Percentiles rank a stretch among this genome's conserved stretches.
Evolutionary conservation across 2,113 vertebrate species (phyloP).

Genomic region (Campylomormyrus numenius): DNA sequence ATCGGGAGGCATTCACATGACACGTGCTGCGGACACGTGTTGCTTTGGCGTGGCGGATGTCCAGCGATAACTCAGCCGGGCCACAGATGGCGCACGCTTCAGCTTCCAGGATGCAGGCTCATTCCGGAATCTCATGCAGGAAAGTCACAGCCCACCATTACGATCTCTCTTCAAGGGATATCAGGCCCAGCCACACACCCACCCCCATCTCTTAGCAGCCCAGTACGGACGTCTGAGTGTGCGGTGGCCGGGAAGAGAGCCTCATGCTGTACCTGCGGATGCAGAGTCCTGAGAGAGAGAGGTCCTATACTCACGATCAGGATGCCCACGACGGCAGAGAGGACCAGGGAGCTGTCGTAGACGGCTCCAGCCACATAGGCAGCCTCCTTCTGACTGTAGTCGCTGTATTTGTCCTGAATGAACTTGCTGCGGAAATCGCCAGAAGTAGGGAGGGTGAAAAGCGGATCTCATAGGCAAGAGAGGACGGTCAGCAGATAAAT

Average conservation of each 20-base stretch:
- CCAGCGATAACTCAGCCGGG: background rate
- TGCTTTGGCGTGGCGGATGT: background rate
- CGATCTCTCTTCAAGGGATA: background rate
- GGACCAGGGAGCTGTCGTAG: slow-evolving; percentile 65
- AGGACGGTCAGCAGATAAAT: slow-evolving; percentile 22
- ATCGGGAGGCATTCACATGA: background rate
- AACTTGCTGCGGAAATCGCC: slow-evolving; percentile 62
- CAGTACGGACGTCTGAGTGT: background rate
- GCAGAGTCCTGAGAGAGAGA: background rate
- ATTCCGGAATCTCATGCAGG: background rate
- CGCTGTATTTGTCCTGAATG: slow-evolving; percentile 72
- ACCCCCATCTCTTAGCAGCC: background rate
- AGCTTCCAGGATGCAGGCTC: slow-evolving; percentile 4
- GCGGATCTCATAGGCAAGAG: background rate
- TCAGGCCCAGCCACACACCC: background rate
- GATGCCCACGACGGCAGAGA: slow-evolving; percentile 63
- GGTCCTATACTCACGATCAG: slow-evolving; percentile 60
- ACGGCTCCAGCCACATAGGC: slow-evolving; percentile 65
- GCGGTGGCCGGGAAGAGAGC: background rate
- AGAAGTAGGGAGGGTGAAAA: background rate
- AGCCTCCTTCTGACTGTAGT: slow-evolving; percentile 66
- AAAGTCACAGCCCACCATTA: background rate
- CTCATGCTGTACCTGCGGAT: background rate
- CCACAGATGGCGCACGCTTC: slow-evolving; percentile 7
- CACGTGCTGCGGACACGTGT: background rate